phyloP scores from a whole-genome alignment of 1,140 invertebrate genomes.

The Hirudo medicinalis region DNA sequence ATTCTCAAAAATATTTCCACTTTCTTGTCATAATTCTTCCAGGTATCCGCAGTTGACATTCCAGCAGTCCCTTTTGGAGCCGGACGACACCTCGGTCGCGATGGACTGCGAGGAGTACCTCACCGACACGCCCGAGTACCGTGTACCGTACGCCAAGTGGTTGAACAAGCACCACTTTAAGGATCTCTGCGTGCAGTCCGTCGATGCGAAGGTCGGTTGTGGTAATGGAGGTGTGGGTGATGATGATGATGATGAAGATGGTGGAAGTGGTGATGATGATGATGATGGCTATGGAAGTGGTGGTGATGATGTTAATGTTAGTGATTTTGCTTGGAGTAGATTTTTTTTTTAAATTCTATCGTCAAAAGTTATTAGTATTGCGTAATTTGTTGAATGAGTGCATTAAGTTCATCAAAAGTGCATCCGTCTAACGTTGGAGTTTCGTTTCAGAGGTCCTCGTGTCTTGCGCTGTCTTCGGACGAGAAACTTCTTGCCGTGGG shows the following conservation, averaged over 20 bases:
- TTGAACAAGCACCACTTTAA: neutral
- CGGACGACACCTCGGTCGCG: neutral
- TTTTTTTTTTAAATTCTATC: no score
- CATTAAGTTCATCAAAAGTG: no score
- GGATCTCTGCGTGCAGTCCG: neutral
- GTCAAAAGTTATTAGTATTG: no score
- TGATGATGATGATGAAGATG: no score
- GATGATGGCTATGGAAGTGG: no score
- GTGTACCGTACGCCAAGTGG: neutral
- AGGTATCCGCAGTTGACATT: neutral
- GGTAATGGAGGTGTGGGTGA: neutral
- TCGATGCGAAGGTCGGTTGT: neutral
- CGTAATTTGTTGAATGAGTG: no score
- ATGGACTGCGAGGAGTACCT: neutral
- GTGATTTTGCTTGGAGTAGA: no score
- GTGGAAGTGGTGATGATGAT: no score
- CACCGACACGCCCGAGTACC: neutral
- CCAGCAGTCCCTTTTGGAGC: neutral
- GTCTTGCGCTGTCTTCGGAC: slow-evolving; percentile 33
- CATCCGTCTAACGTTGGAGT: no score
- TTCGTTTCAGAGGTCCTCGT: slow-evolving; percentile 30
- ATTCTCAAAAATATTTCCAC: no score
- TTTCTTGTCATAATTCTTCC: neutral
- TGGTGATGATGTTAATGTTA: no score
- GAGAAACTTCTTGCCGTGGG: slow-evolving; percentile 33